Base-by-base conservation (phyloP, 2,888 invertebrate species). In the Ferrisia virgata region DNA sequence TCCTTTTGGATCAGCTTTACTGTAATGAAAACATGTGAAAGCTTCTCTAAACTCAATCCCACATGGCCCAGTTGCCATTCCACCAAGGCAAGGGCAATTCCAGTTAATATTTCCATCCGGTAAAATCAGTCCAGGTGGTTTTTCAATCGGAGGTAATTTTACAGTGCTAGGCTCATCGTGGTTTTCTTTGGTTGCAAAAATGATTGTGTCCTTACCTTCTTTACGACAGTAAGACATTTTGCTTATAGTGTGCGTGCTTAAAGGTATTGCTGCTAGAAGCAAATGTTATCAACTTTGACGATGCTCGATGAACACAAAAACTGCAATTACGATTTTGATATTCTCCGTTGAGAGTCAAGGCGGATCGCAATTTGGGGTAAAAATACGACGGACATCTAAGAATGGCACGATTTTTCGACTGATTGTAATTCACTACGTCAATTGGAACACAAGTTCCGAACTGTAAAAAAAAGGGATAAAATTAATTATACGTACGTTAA, bases 61-160 rank as follows among this genome's bases (percentile, higher is more conserved):
- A 89, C 98, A 98, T 0, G 98, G 98, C 0, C 98, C 98, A 0
- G 96, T 96, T 5, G 97, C 96, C 95, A 98, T 97, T n/a, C 97
- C 97, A 15, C 98, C 98, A 43, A 98, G 91, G 88, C 98, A 98
- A 0, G 98, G 98, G 88, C 98, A 98, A 88, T 94, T 94, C 98
- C 98, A 98, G 90, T 98, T 98, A 86, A 98, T 96, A 85, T 94
- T 93, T 5, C 98, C 98, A 89, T 94, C 94, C 0, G 94, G 91
- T 85, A 95, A 90, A 86, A 98, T 93, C 15, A 97, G 90, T 11
- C 97, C 97, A 72, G 94, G 93, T 85, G 93, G 92, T 0, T 93
- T 93, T 87, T 93, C 94, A 0, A 93, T 92, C 87, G 92, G 92
- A 0, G 95, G 94, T 86, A 95, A 89, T 85, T 89, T 88, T 58